Conservation (phyloP, 2,797 vertebrate genomes). For the Gouania willdenowi region DNA sequence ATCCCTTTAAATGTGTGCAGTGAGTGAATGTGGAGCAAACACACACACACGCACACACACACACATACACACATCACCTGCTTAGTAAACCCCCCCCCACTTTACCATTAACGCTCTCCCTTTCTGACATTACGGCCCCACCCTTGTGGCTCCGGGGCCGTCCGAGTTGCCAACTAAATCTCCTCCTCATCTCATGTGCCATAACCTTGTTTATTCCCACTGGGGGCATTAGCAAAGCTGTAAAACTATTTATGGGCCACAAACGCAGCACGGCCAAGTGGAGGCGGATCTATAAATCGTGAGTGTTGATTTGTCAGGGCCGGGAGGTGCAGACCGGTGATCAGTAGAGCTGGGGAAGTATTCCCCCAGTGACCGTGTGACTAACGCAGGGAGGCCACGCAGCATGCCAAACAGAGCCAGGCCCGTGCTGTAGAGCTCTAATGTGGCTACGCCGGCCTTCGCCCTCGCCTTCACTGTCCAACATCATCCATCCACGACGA, state of each 20-base stretch:
- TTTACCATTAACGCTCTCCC: too few relatives aligned
- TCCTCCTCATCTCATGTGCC: conserved; percentile 66
- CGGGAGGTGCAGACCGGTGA: conserved; percentile 65
- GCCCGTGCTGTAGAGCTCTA: conserved; percentile 53
- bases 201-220: conserved; percentile 82
- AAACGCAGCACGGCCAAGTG: conserved; percentile 73
- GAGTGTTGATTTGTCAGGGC: conserved; percentile 76
- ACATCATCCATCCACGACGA: conserved; percentile 60
- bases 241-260: conserved; percentile 80
- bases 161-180: conserved; percentile 68
- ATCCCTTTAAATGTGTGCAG: too few relatives aligned
- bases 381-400: conserved; percentile 52
- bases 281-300: conserved; percentile 80
- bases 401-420: conserved; percentile 70
- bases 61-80: too few relatives aligned
- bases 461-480: too few relatives aligned
- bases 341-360: conserved; percentile 68
- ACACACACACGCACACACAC: too few relatives aligned
- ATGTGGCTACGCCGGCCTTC: conserved; percentile 63
- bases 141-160: conserved; percentile 43
- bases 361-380: conserved; percentile 69
- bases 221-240: conserved; percentile 76
- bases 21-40: too few relatives aligned
- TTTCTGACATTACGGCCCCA: conserved; percentile 30
- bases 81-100: too few relatives aligned